phyloP scores from a whole-genome alignment of 2,797 vertebrate species.

The Novumbra hubbsi region DNA sequence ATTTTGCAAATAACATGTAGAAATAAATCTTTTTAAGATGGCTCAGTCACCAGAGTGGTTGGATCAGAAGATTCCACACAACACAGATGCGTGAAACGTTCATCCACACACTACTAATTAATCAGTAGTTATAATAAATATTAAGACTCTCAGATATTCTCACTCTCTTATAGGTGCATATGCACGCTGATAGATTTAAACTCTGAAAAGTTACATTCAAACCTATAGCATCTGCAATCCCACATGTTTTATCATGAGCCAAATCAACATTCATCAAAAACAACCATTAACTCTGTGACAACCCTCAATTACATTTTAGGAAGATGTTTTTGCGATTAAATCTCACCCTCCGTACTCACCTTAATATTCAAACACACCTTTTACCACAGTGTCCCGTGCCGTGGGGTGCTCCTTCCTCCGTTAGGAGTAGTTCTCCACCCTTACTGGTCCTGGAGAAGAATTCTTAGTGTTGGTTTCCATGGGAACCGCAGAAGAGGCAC shows the following conservation, averaged over 20 bases:
- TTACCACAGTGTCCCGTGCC: slow-evolving; percentile 44
- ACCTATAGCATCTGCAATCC: neutral
- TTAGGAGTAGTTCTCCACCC: slow-evolving; percentile 63
- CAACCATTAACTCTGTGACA: neutral
- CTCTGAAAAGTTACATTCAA: slow-evolving; percentile 25
- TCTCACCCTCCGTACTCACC: slow-evolving; percentile 14
- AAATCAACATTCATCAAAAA: neutral
- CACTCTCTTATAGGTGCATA: neutral
- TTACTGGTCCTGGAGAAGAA: slow-evolving; percentile 67
- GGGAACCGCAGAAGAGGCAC: slow-evolving; percentile 60
- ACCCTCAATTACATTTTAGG: slow-evolving; percentile 30
- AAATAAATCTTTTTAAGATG: slow-evolving; percentile 66
- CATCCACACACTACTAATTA: slow-evolving; percentile 18
- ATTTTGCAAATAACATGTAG: neutral
- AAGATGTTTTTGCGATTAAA: neutral
- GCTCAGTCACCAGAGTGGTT: slow-evolving; percentile 60
- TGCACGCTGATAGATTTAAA: slow-evolving; percentile 23
- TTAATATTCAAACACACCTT: slow-evolving; percentile 45
- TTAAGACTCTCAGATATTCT: neutral
- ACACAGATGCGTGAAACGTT: slow-evolving; percentile 7
- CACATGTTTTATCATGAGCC: neutral
- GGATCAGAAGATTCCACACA: neutral
- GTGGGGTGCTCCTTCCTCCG: slow-evolving; percentile 46
- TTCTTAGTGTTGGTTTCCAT: slow-evolving; percentile 73
- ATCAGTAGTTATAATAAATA: too few relatives aligned